Conservation (phyloP, 2,113 vertebrate species). For the Osmerus eperlanus region DNA sequence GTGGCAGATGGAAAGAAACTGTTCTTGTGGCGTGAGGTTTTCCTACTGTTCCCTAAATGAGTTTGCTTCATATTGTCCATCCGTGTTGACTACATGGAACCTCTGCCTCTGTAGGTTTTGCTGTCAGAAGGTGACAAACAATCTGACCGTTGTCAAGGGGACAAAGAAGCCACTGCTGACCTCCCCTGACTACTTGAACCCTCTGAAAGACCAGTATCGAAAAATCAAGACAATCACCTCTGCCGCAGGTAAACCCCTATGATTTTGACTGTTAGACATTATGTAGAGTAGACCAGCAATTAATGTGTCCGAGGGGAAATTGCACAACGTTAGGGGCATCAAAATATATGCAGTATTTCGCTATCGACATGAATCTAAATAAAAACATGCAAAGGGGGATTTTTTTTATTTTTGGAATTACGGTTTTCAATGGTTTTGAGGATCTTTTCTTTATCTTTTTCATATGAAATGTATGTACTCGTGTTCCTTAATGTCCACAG, state of each 20-base stretch:
- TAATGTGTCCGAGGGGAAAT: background rate
- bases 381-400: background rate
- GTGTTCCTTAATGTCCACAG: background rate
- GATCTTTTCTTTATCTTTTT: background rate
- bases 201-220: background rate
- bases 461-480: background rate
- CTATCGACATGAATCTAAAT: too few relatives aligned
- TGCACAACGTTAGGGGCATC: background rate
- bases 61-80: background rate
- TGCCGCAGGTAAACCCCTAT: background rate
- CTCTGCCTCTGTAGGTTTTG: conserved; percentile 14
- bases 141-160: background rate
- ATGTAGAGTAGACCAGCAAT: background rate
- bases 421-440: background rate
- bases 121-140: conserved; percentile 2
- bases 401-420: background rate
- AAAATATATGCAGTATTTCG: background rate
- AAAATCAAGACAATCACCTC: conserved; percentile 13
- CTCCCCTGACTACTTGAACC: background rate
- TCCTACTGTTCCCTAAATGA: too few relatives aligned
- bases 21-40: background rate
- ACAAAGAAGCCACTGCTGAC: background rate
- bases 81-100: background rate
- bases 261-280: background rate
- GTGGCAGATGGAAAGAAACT: too few relatives aligned